Evolutionary conservation across 2,113 vertebrate species (phyloP).

Genomic region (Salvelinus fontinalis): DNA sequence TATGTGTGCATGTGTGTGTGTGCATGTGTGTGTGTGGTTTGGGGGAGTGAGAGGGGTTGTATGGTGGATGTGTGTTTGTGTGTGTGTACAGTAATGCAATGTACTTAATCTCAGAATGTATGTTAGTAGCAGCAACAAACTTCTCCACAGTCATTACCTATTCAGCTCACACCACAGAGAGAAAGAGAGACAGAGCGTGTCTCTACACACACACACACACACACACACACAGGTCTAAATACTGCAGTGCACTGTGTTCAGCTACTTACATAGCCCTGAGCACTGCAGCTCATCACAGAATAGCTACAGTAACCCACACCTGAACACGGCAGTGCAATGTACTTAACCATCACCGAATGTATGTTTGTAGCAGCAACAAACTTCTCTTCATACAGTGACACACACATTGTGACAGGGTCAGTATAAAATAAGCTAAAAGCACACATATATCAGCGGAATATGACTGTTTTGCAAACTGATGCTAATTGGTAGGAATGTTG

Average conservation of each 20-base stretch:
- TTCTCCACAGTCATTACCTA: constrained; percentile 52
- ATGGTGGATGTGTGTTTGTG: constrained; percentile 5
- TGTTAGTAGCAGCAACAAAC: constrained; percentile 15
- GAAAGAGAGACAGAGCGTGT: not conserved
- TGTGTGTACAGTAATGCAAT: constrained; percentile 38
- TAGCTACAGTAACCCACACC: not conserved
- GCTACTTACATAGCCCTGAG: constrained; percentile 48
- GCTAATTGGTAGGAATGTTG: no score
- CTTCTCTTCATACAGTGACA: no score
- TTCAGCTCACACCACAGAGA: constrained; percentile 44
- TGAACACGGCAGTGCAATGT: not conserved
- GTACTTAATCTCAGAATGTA: not conserved
- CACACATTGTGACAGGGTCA: no score
- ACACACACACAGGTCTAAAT: constrained; percentile 12
- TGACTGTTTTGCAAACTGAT: no score
- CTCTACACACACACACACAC: constrained; percentile 25
- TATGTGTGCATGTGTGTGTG: constrained; percentile 8
- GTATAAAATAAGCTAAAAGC: no score
- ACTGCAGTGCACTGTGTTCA: constrained; percentile 43
- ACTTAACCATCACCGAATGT: not conserved
- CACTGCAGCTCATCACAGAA: constrained; percentile 29
- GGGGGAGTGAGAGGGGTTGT: no score
- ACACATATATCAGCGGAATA: not conserved
- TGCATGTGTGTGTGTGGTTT: constrained; percentile 1
- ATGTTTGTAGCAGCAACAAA: no score